A percentile compares a stretch with the other conserved stretches of the same genome.
These are phyloP conservation scores for Parochlus steinenii DNA, from an alignment of 2,888 invertebrate species.

Conservation along the genomic window DNA sequence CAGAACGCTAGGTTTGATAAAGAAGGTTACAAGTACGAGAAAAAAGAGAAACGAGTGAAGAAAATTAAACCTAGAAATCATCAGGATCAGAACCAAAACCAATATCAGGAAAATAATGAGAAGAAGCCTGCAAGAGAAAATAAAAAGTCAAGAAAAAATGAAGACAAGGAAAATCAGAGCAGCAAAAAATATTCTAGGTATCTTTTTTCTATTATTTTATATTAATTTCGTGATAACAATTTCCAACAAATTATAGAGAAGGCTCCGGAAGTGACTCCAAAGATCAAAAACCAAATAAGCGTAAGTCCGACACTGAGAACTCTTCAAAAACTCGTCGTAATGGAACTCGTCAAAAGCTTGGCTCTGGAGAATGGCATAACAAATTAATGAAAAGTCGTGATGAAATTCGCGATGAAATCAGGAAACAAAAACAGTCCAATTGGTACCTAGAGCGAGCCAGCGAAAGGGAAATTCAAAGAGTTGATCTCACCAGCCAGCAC, in stretches of 20 bases:
- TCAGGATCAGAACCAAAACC: background rate
- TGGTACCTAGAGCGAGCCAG: conserved; percentile 7
- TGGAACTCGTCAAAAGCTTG: background rate
- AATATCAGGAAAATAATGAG: too few relatives aligned
- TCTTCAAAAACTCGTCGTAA: too few relatives aligned
- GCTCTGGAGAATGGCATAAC: conserved; percentile 4
- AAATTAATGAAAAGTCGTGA: background rate
- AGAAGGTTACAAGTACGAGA: background rate
- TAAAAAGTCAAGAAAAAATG: background rate
- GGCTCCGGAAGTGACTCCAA: too few relatives aligned
- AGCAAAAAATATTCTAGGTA: too few relatives aligned
- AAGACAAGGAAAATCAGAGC: too few relatives aligned
- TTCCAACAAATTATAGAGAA: too few relatives aligned
- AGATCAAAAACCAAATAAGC: too few relatives aligned
- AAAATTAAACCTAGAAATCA: background rate
- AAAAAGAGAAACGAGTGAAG: background rate
- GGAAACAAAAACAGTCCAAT: conserved; percentile 1
- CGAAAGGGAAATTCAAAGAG: conserved; percentile 7
- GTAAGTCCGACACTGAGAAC: too few relatives aligned
- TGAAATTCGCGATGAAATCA: conserved; percentile 2
- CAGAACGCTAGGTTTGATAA: background rate
- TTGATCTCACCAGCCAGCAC: background rate
- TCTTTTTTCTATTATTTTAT: too few relatives aligned
- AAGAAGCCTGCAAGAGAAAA: conserved; percentile 1
- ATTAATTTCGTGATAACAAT: too few relatives aligned